A percentile compares a stretch with the other conserved stretches of the same genome.
Conservation (phyloP, 2,113 vertebrate species). For the Sylvilagus bachmani region DNA sequence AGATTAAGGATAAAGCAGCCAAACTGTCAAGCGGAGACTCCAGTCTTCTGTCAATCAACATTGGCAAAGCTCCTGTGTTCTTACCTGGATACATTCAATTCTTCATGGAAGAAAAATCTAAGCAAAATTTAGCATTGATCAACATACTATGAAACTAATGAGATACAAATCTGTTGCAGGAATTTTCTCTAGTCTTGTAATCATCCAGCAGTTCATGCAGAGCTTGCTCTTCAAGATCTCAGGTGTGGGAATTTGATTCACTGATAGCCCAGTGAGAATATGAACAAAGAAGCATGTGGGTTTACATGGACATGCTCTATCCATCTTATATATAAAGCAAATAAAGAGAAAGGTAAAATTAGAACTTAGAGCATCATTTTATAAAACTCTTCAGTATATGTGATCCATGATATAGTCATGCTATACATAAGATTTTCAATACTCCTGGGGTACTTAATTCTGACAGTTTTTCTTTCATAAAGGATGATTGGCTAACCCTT, state of each 20-base stretch:
- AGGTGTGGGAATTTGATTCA: not conserved
- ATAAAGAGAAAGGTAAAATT: not conserved
- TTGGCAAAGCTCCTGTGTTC: not conserved
- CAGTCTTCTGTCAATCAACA: not conserved
- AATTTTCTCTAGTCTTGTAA: not conserved
- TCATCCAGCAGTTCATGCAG: not conserved
- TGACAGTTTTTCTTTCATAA: not conserved
- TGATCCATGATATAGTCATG: not conserved
- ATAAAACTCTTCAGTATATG: not conserved
- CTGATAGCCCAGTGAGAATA: not conserved
- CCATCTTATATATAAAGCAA: not conserved
- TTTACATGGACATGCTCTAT: not conserved
- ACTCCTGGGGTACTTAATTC: not conserved
- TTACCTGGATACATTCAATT: conserved; percentile 13
- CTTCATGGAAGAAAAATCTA: not conserved
- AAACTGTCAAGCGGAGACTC: not conserved
- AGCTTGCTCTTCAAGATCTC: not conserved
- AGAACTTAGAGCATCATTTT: not conserved
- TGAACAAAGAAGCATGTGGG: not conserved
- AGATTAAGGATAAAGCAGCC: not conserved
- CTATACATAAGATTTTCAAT: not conserved
- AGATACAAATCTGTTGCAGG: not conserved
- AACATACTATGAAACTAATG: not conserved
- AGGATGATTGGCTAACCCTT: not conserved
- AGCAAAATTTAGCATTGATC: not conserved